Percentiles rank a stretch among this genome's conserved stretches.
phyloP scores from a whole-genome alignment of 1,140 invertebrate genomes.

The Formica selysi region DNA sequence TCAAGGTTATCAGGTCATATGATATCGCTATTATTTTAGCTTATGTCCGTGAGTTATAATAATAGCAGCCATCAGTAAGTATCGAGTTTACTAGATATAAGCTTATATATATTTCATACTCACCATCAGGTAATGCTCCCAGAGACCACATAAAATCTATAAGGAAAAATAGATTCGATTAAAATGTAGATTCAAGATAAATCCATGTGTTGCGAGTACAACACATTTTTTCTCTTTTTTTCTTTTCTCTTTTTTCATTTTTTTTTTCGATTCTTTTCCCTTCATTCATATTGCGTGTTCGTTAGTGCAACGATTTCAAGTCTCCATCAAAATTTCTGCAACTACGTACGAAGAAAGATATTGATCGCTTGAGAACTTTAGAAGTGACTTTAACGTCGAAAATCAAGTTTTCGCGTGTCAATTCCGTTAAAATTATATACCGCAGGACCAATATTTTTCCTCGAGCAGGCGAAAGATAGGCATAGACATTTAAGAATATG shows the following conservation, averaged over 20 bases:
- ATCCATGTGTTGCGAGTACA: constrained; percentile 17
- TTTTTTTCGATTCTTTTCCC: constrained; percentile 44
- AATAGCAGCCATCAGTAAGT: constrained; percentile 15
- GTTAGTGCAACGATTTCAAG: constrained; percentile 69
- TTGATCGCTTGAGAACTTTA: constrained; percentile 43
- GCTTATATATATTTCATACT: constrained; percentile 86
- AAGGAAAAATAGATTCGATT: constrained; percentile 90
- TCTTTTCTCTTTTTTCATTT: constrained; percentile 51
- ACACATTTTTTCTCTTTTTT: constrained; percentile 7
- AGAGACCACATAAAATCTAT: constrained; percentile 99
- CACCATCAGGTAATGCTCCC: constrained; percentile 98
- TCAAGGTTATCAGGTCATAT: constrained; percentile 1
- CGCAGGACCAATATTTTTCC: constrained; percentile 72
- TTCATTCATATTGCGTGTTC: constrained; percentile 51
- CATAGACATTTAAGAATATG: constrained; percentile 78
- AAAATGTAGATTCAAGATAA: constrained; percentile 66
- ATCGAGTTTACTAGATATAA: constrained; percentile 19
- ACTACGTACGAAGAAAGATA: constrained; percentile 75
- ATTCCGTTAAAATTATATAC: constrained; percentile 15
- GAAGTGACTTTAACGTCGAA: not conserved
- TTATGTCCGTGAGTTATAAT: constrained; percentile 24
- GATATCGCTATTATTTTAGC: constrained; percentile 26
- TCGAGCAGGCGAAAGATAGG: constrained; percentile 72
- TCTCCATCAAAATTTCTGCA: constrained; percentile 81
- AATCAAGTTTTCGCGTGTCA: constrained; percentile 19